Base-by-base conservation (phyloP, 2,888 invertebrate species). In the Cheiracanthium punctorium region DNA sequence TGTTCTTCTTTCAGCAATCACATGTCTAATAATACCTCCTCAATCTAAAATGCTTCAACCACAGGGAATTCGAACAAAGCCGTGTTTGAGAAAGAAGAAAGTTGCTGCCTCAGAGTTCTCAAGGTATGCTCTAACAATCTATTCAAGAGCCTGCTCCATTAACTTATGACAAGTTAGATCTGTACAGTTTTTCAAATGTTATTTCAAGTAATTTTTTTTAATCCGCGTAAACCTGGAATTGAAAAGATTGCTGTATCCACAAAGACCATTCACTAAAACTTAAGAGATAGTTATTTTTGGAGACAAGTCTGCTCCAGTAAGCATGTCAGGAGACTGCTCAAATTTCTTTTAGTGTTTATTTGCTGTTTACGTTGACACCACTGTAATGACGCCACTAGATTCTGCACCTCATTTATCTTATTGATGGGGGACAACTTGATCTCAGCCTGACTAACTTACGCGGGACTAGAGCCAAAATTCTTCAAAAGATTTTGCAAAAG, bases 351-450 rank as follows among this genome's bases (percentile, higher is more conserved):
- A 41, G 58, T 79, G 79, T 69, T 79, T 73, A 73, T 73, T 37
- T 33, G 65, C 69, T 82, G 77, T 84, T 84, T 84, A 84, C 77
- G 84, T 84, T 84, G 77, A 84, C 76, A 77, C 76, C 64, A 72
- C 30, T 48, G 81, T 43, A 77, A 72, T 73, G 69, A 82, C 72
- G 76, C 75, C 65, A 58, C 79, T 72, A 24, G 37, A 69, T 73
- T 84, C 77, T 67, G 67, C 79, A 67, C 73, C 84, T 79, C 79
- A 84, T 84, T 79, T 72, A 69, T 79, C 79, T 79, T 79, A 84
- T 79, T 79, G 79, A 84, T 77, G 69, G 76, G 79, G 12, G 76
- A 77, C 71, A 82, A 82, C 72, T 65, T 76, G 82, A 82, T 77
- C 76, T 41, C 70, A 14, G 43, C 17, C 64, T 24, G 29, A 24